Evolutionary conservation across 2,113 vertebrate species (phyloP).

Genomic region (Erinaceus europaeus): DNA sequence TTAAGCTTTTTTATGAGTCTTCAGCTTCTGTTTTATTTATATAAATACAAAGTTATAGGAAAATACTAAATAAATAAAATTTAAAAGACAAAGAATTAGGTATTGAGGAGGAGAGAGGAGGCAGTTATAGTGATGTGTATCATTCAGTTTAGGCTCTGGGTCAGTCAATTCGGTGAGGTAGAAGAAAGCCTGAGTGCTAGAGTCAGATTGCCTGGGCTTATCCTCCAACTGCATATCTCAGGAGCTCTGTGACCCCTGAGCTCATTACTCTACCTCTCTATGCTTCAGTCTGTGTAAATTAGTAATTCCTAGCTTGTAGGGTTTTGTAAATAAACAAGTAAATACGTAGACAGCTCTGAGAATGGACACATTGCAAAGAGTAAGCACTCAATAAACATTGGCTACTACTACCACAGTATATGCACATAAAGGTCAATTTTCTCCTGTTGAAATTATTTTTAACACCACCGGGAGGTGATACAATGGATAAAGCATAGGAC

Average conservation of each 20-base stretch:
- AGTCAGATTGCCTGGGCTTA: neutral
- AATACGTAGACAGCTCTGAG: neutral
- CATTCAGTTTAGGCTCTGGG: neutral
- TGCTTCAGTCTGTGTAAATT: neutral
- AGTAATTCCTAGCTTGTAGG: neutral
- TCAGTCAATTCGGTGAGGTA: rapidly evolving
- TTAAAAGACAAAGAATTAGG: neutral
- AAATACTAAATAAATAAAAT: neutral
- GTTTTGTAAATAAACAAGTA: neutral
- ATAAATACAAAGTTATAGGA: neutral
- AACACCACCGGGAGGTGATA: too few relatives aligned
- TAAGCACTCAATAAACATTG: neutral
- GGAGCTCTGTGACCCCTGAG: neutral
- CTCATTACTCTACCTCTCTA: neutral
- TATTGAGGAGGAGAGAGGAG: too few relatives aligned
- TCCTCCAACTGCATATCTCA: neutral
- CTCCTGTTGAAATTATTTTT: slow-evolving; percentile 15
- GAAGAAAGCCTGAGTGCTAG: neutral
- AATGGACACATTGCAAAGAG: neutral
- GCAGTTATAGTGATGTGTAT: neutral
- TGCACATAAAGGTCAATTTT: neutral
- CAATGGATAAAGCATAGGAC: too few relatives aligned
- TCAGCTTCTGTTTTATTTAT: neutral
- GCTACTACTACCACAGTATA: neutral
- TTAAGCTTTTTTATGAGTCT: slow-evolving; percentile 38